A percentile compares a stretch with the other conserved stretches of the same genome.
phyloP scores from a whole-genome alignment of 2,113 vertebrate genomes.

The Lipophrys pholis region DNA sequence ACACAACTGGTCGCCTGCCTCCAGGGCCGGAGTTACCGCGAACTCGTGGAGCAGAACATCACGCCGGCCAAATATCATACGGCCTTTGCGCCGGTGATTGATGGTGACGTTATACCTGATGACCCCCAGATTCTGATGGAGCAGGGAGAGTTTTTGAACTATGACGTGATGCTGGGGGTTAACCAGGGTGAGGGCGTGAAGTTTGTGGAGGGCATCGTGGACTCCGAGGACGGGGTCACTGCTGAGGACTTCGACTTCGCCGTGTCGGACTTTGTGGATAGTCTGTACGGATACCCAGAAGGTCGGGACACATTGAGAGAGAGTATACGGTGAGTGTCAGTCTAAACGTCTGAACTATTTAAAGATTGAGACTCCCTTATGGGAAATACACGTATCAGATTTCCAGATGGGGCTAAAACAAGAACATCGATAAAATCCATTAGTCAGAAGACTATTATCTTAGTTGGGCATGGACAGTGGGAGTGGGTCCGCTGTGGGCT shows the following conservation, averaged over 20 bases:
- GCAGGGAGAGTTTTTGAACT: constrained; percentile 98
- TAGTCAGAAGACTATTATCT: background rate
- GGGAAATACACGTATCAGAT: background rate
- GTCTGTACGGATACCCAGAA: constrained; percentile 94
- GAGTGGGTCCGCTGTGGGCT: too few species aligned
- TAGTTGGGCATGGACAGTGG: too few species aligned
- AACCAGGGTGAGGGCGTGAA: constrained; percentile 97
- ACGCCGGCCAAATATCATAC: constrained; percentile 96
- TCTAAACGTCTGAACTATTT: background rate
- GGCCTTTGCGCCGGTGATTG: constrained; percentile 97
- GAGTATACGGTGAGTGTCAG: constrained; percentile 85
- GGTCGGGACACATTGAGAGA: constrained; percentile 92
- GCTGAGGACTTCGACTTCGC: constrained; percentile 95
- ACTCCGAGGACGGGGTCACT: constrained; percentile 92
- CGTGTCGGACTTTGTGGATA: constrained; percentile 95
- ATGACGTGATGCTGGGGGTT: constrained; percentile 97
- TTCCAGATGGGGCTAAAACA: background rate
- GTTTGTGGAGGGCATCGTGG: constrained; percentile 94
- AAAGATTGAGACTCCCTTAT: constrained; percentile 1
- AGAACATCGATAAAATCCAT: background rate
- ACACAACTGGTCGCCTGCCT: constrained; percentile 94
- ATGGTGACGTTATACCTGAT: constrained; percentile 97
- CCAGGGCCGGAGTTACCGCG: constrained; percentile 90
- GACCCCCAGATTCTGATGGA: constrained; percentile 99
- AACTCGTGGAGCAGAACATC: constrained; percentile 93